These are phyloP conservation scores for Siniperca obscura DNA, from an alignment of 2,797 vertebrate genomes.

Conservation along the genomic window DNA sequence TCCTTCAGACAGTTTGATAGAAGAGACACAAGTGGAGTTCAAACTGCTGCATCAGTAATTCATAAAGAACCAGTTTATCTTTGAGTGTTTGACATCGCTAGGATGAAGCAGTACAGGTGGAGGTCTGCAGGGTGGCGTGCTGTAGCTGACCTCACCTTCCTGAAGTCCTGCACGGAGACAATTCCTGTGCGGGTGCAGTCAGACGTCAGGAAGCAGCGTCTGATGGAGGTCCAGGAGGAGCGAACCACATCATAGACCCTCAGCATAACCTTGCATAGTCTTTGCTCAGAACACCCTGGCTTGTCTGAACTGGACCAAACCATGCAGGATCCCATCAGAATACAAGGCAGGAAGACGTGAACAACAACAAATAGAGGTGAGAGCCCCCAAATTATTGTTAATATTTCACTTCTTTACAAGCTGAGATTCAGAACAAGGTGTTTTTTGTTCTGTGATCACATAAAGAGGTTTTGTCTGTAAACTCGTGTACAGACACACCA, in stretches of 20 bases:
- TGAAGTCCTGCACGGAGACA: conserved; percentile 81
- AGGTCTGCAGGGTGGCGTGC: not conserved
- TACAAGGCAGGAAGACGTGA: not conserved
- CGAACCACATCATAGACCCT: conserved; percentile 79
- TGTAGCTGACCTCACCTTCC: conserved; percentile 75
- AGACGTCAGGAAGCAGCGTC: conserved; percentile 75
- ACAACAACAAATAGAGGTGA: conserved; percentile 50
- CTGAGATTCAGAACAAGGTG: conserved; percentile 44
- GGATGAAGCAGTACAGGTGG: not conserved
- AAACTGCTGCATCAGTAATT: conserved; percentile 50
- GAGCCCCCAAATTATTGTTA: conserved; percentile 32
- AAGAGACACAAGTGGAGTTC: conserved; percentile 22
- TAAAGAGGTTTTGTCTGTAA: conserved; percentile 51
- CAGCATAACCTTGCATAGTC: conserved; percentile 77
- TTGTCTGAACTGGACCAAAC: conserved; percentile 59
- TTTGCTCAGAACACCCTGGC: conserved; percentile 52
- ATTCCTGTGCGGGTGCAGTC: conserved; percentile 67
- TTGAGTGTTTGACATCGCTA: not conserved
- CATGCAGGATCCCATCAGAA: not conserved
- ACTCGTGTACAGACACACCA: conserved; percentile 31
- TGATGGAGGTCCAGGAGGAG: conserved; percentile 81
- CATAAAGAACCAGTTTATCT: conserved; percentile 19
- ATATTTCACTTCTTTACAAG: conserved; percentile 25
- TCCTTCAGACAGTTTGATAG: conserved; percentile 43
- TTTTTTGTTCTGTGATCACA: conserved; percentile 47